Evolutionary conservation across 1,140 invertebrate species (phyloP), one percentile per base, ranked within the genome.

Genomic region (Phthorimaea operculella): DNA sequence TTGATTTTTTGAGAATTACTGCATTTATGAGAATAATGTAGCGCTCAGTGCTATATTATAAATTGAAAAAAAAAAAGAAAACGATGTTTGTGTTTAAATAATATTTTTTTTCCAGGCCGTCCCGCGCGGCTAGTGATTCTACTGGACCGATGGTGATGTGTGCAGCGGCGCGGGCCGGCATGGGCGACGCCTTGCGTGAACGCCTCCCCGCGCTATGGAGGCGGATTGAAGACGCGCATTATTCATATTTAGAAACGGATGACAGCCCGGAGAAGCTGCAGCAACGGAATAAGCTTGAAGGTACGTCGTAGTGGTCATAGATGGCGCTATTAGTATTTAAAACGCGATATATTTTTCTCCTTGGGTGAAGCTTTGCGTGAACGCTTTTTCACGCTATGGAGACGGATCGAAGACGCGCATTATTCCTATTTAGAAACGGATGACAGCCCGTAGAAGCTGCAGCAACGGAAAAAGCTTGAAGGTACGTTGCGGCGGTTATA

Each of bases 371-470:
- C n/a, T n/a, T 70, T 87, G 54, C 86, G 87, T 62, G 88, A 89
- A 53, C 83, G 86, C 64, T 74, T 89, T 59, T 85, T 87, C 44
- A 88, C 90, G 59, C 80, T 94, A 60, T 92, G 90, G 87, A 79
- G 87, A 52, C 88, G 90, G 70, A 90, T 94, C 61, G 87, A 93
- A 63, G 86, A 90, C 58, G 86, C 89, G 54, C 92, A 94, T 84
- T 88, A 92, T 78, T 89, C 85, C 57, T 93, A 91, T 81, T 79
- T 94, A 47, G 89, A 93, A 68, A 90, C 89, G n/a, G 92, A 94
- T 63, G 92, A 93, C 58, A 92, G 90, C 72, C 89, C 90, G 7
- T 86, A 90, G 44, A 94, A 94, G 73, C 76, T 94, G 36, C 87
- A 91, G 51, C 88, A 92, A 62, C 87, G 91, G 62, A 89, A 89